Evolutionary conservation across 2,888 invertebrate genomes (phyloP).

Genomic region (Odontomyia ornata): DNA sequence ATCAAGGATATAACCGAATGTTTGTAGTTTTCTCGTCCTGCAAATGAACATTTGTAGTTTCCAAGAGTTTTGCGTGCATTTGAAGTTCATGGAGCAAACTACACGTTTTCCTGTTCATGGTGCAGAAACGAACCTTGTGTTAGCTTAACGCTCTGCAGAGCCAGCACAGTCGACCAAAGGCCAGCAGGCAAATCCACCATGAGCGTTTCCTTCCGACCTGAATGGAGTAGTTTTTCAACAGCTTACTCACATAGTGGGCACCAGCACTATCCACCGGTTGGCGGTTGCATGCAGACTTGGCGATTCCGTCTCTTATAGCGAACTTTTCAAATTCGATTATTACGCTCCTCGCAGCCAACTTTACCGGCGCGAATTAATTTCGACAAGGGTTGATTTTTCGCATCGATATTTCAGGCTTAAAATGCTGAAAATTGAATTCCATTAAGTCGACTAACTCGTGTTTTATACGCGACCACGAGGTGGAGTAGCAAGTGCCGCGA

Average conservation of each 20-base stretch:
- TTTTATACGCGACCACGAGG: constrained; percentile 1
- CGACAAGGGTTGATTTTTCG: constrained; percentile 42
- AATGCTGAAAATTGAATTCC: constrained; percentile 32
- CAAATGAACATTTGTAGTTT: constrained; percentile 19
- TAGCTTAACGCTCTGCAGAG: constrained; percentile 1
- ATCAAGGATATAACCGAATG: neutral
- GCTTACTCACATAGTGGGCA: constrained; percentile 28
- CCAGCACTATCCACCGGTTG: neutral
- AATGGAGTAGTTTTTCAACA: neutral
- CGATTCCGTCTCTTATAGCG: neutral
- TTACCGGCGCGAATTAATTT: constrained; percentile 31
- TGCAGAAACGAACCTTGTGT: neutral
- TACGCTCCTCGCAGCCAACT: constrained; percentile 28
- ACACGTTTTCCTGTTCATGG: neutral
- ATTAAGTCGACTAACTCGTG: constrained; percentile 7
- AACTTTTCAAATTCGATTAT: constrained; percentile 43
- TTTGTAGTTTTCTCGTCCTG: neutral
- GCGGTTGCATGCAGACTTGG: constrained; percentile 6
- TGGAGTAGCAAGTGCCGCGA: neutral
- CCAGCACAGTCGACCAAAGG: neutral
- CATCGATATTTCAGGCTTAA: constrained; percentile 39
- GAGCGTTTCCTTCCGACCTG: neutral
- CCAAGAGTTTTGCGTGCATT: neutral
- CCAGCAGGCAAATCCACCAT: neutral
- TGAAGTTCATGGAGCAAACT: neutral